A percentile compares a stretch with the other conserved stretches of the same genome.
These are phyloP conservation scores for Crax fasciolata DNA, from an alignment of 2,797 vertebrate genomes.

Conservation along the genomic window DNA sequence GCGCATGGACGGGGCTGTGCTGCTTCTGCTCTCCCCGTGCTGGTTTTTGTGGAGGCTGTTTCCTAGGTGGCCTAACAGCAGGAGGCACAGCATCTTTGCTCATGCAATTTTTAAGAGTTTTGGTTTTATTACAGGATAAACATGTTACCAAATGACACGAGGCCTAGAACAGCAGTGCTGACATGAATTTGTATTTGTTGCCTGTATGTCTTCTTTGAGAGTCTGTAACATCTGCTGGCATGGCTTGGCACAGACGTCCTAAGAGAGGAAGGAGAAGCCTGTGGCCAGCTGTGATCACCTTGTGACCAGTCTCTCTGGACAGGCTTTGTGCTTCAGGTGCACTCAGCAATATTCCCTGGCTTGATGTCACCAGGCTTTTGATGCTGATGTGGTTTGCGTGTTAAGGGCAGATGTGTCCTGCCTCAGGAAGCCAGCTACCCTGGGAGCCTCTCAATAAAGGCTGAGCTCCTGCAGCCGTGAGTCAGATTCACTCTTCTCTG, in stretches of 20 bases:
- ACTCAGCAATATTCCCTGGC: not conserved
- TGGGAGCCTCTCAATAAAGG: not conserved
- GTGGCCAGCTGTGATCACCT: not conserved
- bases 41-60: not conserved
- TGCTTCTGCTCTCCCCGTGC: not conserved
- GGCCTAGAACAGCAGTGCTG: not conserved
- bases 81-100: not conserved
- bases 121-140: not conserved
- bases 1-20: not conserved
- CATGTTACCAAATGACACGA: not conserved
- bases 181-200: not conserved
- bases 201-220: not conserved
- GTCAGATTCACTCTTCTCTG: not conserved
- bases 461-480: not conserved
- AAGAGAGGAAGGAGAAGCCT: not conserved
- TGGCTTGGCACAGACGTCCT: not conserved
- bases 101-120: not conserved
- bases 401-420: not conserved
- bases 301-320: not conserved
- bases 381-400: not conserved
- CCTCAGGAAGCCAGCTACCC: not conserved
- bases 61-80: not conserved
- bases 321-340: not conserved
- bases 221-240: rapidly evolving
- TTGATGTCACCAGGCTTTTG: not conserved